Base-by-base conservation (phyloP, 2,888 invertebrate species). In the Dioctria linearis region DNA sequence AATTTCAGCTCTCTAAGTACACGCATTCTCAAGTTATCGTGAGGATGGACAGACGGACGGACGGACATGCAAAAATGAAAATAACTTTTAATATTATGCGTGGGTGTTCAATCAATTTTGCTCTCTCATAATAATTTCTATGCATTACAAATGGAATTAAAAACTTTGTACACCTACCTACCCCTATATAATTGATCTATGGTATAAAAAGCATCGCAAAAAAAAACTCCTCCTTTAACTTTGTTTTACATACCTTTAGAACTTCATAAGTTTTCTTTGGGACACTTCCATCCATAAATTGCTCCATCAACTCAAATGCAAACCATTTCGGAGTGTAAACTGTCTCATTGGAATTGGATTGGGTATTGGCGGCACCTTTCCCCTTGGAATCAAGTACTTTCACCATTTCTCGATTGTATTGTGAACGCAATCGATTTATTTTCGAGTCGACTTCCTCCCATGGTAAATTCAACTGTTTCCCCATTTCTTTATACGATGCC, bases 261-360 rank as follows among this genome's bases (percentile, higher is more conserved):
- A 54, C 54, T 54, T 54, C 54, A 54, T 54, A 54, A 54, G 54
- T 54, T 61, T 61, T 61, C 25, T 11, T 4, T 25, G 61, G 61
- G 6, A 39, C 39, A 39, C 6, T 61, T 61, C 61, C 61, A 25
- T 25, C n/a, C 61, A 61, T 61, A 39, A 61, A 61, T 11, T 25
- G 61, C 3, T 6, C 61, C 61, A 61, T 61, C 61, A 61, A n/a
- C 37, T 61, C 61, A 39, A 61, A 61, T 8, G 61, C 61, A 61
- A 61, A 61, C 61, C 61, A 61, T 37, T 3, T 61, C 39, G 61
- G 61, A 37, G 8, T 39, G 37, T 61, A 61, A 5, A 61, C 61
- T 8, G n/a, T 25, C 5, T 61, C 61, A 6, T 25, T 11, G 46
- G 5, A 6, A 6, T 5, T 46, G 4, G 54, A 6, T 54, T n/a